Evolutionary conservation across 1,140 invertebrate species (phyloP).

Genomic region (Tetramorium parvispinum): DNA sequence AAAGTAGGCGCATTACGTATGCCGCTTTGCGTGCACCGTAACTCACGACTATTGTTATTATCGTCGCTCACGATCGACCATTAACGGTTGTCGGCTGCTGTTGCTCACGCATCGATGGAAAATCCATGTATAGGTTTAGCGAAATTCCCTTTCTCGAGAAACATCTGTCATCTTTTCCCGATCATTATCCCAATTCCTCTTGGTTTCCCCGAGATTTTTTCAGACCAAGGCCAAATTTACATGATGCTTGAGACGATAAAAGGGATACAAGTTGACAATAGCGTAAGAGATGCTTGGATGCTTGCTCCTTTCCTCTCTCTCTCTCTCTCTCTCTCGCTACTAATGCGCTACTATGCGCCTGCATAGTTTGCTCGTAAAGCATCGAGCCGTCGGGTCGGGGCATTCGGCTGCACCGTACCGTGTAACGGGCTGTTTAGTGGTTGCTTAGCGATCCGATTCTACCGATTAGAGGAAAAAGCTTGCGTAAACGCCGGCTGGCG

Average conservation of each 20-base stretch:
- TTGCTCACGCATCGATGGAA: constrained; percentile 30
- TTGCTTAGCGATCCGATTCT: constrained; percentile 79
- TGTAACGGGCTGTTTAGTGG: constrained; percentile 78
- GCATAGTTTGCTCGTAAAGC: constrained; percentile 54
- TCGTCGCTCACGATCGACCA: constrained; percentile 62
- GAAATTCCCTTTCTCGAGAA: not conserved
- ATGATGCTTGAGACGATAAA: not conserved
- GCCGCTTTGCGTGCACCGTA: constrained; percentile 51
- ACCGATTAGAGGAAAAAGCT: constrained; percentile 77
- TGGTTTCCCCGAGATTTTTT: not conserved
- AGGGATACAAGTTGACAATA: not conserved
- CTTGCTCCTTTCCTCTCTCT: not conserved
- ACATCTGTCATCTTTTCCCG: not conserved
- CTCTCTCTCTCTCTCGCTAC: not conserved
- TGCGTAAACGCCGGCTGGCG: constrained; percentile 75
- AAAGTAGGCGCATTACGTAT: constrained; percentile 65
- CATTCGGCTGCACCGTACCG: constrained; percentile 70
- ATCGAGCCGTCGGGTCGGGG: constrained; percentile 48
- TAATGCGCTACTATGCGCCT: not conserved
- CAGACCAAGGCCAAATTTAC: not conserved
- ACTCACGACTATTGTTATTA: constrained; percentile 70
- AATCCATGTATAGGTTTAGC: not conserved
- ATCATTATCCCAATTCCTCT: not conserved
- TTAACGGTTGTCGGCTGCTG: constrained; percentile 62
- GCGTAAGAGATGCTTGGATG: not conserved